Conservation (phyloP, 2,113 vertebrate species). For the Gavia stellata region DNA sequence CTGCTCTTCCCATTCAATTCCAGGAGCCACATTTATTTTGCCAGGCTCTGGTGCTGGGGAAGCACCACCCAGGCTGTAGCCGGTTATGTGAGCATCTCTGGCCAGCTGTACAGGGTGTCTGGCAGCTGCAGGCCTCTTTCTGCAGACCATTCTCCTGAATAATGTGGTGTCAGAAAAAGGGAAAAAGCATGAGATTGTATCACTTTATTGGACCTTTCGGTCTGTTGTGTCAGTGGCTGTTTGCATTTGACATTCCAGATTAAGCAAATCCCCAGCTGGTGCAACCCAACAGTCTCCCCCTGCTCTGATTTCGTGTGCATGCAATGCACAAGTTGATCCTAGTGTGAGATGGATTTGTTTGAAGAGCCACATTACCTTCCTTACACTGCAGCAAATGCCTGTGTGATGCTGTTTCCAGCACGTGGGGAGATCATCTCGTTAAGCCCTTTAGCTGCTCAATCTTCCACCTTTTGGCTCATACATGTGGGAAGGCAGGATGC, state of each 20-base stretch:
- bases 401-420: not conserved
- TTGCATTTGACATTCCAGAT: not conserved
- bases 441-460: not conserved
- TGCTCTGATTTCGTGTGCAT: not conserved
- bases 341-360: not conserved
- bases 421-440: fast-evolving
- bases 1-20: not conserved
- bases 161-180: not conserved
- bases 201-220: not conserved
- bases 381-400: not conserved
- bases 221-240: not conserved
- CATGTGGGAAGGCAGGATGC: no score
- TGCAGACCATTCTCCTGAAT: not conserved
- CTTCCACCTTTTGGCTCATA: not conserved
- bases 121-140: not conserved
- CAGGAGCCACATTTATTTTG: not conserved
- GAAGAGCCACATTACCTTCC: not conserved
- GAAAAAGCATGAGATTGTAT: not conserved
- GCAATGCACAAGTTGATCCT: not conserved
- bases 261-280: not conserved
- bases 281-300: not conserved
- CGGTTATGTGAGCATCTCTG: not conserved
- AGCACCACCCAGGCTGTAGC: not conserved
- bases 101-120: not conserved
- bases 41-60: not conserved